Evolutionary conservation across 2,113 vertebrate species (phyloP), one percentile per base, ranked within the genome.

Genomic region (Oceanites oceanicus): DNA sequence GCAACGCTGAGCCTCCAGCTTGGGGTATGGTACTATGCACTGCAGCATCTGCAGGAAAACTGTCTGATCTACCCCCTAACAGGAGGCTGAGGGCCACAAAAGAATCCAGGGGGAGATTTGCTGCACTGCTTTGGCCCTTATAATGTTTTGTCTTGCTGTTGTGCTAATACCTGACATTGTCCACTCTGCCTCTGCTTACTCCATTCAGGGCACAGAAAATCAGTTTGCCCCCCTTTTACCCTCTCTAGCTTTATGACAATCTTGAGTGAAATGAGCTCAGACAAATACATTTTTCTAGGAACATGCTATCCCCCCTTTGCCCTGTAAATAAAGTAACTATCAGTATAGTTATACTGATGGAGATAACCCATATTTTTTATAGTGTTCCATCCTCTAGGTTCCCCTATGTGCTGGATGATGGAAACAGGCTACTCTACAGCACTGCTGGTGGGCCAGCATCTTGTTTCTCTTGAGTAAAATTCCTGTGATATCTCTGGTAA

Each of bases 231-330:
- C 47, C n/a, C 36, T 89, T 83, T 77, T 85, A 34, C 29, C 6
- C 6, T 61, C 32, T 53, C 15, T 45, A 86, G 10, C 3, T 86
- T 67, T 84, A 40, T 53, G 26, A 53, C 17, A 61, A 50, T 23
- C 12, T 58, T 88, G 38, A 73, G 11, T 0, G 1, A 90, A 88
- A 84, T 62, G 3, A 55, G 21, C 19, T 67, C 78, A 81, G 26
- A 65, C 15, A 76, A 74, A 76, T 15, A 30, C 1, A 16, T 74
- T 86, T 85, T 88, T 79, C 23, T 34, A 63, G 26, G 18, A 84
- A 68, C 2, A 7, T 30, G 15, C 1, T 44, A 6, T 30, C 10
- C 25, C 17, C 2, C 2, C 3, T 72, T 65, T 55, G 13, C 10
- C n/a, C 6, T 55, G 7, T 79, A 78, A 82, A 40, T 49, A 55